These are phyloP conservation scores for Napeogenes inachia DNA, from an alignment of 2,888 invertebrate genomes.

Conservation along the genomic window DNA sequence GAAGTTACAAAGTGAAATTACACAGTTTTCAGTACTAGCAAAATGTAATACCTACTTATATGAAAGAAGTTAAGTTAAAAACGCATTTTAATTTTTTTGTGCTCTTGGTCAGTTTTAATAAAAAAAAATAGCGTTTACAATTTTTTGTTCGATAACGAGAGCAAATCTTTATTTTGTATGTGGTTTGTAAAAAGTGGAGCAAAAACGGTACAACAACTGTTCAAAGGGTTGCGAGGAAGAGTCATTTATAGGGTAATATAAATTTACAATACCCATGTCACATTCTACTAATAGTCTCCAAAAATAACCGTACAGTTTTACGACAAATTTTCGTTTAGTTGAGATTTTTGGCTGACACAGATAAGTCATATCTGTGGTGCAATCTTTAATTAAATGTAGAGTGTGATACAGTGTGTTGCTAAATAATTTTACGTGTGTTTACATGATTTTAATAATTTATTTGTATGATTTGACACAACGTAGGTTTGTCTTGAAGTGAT, in stretches of 20 bases:
- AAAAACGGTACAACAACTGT: slow-evolving; percentile 51
- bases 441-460: no score
- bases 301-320: slow-evolving; percentile 55
- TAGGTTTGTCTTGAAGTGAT: no score
- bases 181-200: slow-evolving; percentile 69
- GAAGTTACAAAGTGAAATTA: no score
- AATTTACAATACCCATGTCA: slow-evolving; percentile 58
- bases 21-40: no score
- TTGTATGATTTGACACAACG: no score
- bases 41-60: background rate
- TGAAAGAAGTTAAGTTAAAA: background rate
- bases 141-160: slow-evolving; percentile 45
- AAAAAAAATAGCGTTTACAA: slow-evolving; percentile 32
- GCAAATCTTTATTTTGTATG: slow-evolving; percentile 64
- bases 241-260: slow-evolving; percentile 65
- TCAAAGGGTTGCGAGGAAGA: slow-evolving; percentile 59
- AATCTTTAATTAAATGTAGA: slow-evolving; percentile 11
- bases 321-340: slow-evolving; percentile 57
- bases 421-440: no score
- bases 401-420: background rate
- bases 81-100: background rate
- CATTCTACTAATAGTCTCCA: slow-evolving; percentile 56
- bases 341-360: slow-evolving; percentile 53
- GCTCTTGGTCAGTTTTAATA: background rate
- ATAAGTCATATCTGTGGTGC: slow-evolving; percentile 41